A percentile compares a stretch with the other conserved stretches of the same genome.
Evolutionary conservation across 2,113 vertebrate species (phyloP).

Genomic region (Stegastes partitus): DNA sequence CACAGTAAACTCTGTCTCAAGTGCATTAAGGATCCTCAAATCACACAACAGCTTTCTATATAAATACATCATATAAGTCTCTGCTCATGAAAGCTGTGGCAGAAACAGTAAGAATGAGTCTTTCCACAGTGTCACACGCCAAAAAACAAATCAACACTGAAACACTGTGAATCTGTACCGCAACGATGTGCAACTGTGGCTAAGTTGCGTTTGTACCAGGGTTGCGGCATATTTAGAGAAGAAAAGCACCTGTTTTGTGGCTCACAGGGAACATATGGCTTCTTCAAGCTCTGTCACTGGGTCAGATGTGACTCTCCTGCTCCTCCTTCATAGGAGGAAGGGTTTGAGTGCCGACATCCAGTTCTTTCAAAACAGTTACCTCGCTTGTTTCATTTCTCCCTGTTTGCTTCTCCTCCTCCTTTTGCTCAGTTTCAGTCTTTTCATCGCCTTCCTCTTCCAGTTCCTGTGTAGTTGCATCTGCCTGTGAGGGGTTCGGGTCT

Average conservation of each 20-base stretch:
- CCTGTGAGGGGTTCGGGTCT: constrained; percentile 20
- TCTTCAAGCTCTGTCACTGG: constrained; percentile 4
- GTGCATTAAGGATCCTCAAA: constrained; percentile 35
- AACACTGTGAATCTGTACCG: constrained; percentile 10
- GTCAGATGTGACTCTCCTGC: constrained; percentile 83
- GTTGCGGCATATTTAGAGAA: neutral
- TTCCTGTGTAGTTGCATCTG: constrained; percentile 30
- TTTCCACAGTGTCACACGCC: constrained; percentile 20
- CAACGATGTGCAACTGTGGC: neutral
- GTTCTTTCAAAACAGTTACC: constrained; percentile 87
- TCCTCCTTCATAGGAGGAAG: constrained; percentile 92
- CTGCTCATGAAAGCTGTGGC: constrained; percentile 20
- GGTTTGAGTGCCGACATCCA: constrained; percentile 88
- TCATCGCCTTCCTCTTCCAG: constrained; percentile 11
- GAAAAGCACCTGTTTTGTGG: neutral
- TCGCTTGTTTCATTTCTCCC: constrained; percentile 59
- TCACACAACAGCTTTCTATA: constrained; percentile 31
- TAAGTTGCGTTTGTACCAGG: neutral
- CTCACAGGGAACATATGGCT: constrained; percentile 29
- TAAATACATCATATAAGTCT: constrained; percentile 27
- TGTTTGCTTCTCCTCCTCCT: constrained; percentile 4
- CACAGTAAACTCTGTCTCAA: constrained; percentile 60
- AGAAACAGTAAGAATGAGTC: constrained; percentile 5
- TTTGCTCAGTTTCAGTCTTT: constrained; percentile 33
- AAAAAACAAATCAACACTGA: constrained; percentile 8